Conservation (phyloP, 1,140 invertebrate species). For the Dinothrombium tinctorium region DNA sequence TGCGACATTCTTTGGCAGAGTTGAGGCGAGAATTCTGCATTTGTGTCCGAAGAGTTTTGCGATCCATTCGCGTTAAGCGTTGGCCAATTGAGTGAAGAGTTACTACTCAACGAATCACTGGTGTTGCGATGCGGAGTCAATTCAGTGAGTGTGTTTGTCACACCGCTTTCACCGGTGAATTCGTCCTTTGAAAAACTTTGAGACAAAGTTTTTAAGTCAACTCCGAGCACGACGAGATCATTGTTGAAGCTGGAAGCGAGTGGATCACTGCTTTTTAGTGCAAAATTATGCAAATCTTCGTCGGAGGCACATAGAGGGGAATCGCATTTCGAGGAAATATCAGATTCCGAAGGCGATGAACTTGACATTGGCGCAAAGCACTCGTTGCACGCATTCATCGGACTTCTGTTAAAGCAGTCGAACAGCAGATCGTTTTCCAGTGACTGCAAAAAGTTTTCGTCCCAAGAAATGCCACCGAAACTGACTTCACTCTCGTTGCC, state of each 20-base stretch:
- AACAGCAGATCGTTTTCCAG: neutral
- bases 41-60: too few relatives aligned
- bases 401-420: neutral
- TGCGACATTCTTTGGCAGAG: neutral
- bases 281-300: neutral
- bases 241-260: neutral
- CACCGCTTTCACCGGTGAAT: neutral
- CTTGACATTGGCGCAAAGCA: neutral
- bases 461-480: neutral
- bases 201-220: constrained; percentile 1
- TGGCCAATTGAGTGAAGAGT: neutral
- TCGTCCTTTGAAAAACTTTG: neutral
- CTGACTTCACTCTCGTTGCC: too few relatives aligned
- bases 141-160: neutral
- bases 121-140: neutral
- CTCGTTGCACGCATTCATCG: neutral
- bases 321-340: neutral
- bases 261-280: neutral
- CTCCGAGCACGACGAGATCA: constrained; percentile 3
- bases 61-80: neutral
- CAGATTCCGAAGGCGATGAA: neutral
- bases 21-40: neutral
- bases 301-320: neutral
- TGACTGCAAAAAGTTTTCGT: neutral
- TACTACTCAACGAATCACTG: neutral